A percentile compares a stretch with the other conserved stretches of the same genome.
Conservation (phyloP, 2,888 invertebrate genomes). For the Pyrrhia umbra region DNA sequence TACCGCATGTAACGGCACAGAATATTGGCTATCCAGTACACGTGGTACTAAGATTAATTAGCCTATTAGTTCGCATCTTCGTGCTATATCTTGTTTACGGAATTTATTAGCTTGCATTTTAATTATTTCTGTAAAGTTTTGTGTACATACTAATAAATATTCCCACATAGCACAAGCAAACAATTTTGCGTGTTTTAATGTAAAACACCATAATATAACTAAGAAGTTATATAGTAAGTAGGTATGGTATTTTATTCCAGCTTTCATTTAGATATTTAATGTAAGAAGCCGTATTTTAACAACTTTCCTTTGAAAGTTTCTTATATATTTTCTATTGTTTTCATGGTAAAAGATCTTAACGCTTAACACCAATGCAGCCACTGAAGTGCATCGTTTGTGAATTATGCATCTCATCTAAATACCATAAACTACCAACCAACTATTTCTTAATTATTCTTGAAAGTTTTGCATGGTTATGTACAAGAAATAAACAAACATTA, state of each 20-base stretch:
- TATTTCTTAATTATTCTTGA: too few relatives aligned
- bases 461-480: constrained; percentile 1
- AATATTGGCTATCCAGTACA: constrained; percentile 35
- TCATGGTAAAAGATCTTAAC: constrained; percentile 11
- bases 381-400: constrained; percentile 1
- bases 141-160: constrained; percentile 1
- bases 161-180: neutral
- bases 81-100: constrained; percentile 33
- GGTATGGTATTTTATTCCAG: neutral
- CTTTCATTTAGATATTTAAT: constrained; percentile 21
- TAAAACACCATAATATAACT: too few relatives aligned
- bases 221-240: too few relatives aligned
- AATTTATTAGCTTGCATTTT: constrained; percentile 28
- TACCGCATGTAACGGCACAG: constrained; percentile 40
- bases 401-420: neutral
- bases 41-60: constrained; percentile 41
- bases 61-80: constrained; percentile 34
- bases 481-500: constrained; percentile 6
- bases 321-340: constrained; percentile 22
- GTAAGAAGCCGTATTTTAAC: constrained; percentile 2
- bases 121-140: constrained; percentile 19
- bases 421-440: neutral
- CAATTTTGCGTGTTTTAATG: neutral
- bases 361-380: constrained; percentile 3
- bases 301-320: constrained; percentile 29